Evolutionary conservation across 2,797 vertebrate species (phyloP), one percentile per base, ranked within the genome.

Genomic region (Carcharodon carcharias): DNA sequence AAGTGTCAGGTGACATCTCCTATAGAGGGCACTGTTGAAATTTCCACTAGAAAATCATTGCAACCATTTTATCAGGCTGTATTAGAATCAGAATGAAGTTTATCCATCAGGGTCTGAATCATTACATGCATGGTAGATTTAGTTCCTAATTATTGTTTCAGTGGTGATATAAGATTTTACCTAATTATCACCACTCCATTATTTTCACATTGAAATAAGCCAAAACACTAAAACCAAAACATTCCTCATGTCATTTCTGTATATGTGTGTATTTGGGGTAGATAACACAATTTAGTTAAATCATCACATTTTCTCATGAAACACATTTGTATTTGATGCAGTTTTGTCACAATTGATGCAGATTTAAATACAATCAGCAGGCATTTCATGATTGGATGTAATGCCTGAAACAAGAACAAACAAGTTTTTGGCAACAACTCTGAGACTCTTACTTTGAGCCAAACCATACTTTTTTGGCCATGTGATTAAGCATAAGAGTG

Each of bases 11-110:
- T 67, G 3, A 21, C n/a, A 67, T 67, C 40, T 67, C 91, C 91
- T 26, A 5, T 93, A 45, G 61, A 93, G 91, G 63, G 63, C 91
- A 67, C 91, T 93, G 63, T 67, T 93, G 63, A 93, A 93, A 45
- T 93, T 93, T 93, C 40, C 21, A 65, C 65, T 63, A 93, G 40
- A 93, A 45, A 40, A 67, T 45, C 23, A 93, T 45, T 67, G 21
- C 26, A 45, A 8, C 40, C 26, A 26, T 61, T 31, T 67, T 93
- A 26, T 11, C 45, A 50, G 21, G 40, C 82, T 85, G 82, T 3
- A 45, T 6, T 67, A 4, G n/a, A 7, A 93, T 93, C n/a, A 67
- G 35, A 93, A 93, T 16, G 16, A 65, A 93, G 35, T 65, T 93
- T 93, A 67, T 45, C 21, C n/a, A 93, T 45, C 35, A 45, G 12